Evolutionary conservation across 2,888 invertebrate species (phyloP).

Genomic region (Ectemnius continuus): DNA sequence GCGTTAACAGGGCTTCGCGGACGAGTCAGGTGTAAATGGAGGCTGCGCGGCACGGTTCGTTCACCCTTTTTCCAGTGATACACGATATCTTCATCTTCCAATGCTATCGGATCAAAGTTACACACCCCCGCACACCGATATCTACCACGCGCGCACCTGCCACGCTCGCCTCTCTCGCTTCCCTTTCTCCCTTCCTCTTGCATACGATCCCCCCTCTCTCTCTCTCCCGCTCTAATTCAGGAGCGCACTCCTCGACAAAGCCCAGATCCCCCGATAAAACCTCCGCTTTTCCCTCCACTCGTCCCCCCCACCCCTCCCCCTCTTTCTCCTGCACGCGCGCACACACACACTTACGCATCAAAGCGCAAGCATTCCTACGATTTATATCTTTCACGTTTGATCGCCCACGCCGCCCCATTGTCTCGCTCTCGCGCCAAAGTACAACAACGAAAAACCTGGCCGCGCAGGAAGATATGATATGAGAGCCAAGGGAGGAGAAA

Average conservation of each 20-base stretch:
- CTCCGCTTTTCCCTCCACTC: not conserved
- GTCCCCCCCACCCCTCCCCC: too few relatives aligned
- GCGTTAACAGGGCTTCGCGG: too few relatives aligned
- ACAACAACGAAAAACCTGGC: not conserved
- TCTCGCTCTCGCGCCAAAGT: slow-evolving; percentile 7
- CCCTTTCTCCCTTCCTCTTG: too few relatives aligned
- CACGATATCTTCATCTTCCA: too few relatives aligned
- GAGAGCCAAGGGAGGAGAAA: not conserved
- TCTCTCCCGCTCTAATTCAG: not conserved
- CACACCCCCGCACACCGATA: too few relatives aligned
- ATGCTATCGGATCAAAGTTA: too few relatives aligned
- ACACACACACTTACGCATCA: not conserved
- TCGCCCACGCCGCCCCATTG: not conserved
- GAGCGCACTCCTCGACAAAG: not conserved
- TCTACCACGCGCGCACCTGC: too few relatives aligned
- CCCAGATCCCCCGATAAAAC: not conserved
- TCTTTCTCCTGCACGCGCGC: not conserved
- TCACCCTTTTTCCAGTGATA: too few relatives aligned
- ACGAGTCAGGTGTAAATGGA: too few relatives aligned
- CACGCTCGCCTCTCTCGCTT: too few relatives aligned
- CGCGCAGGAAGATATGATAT: not conserved
- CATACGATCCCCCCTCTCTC: too few relatives aligned
- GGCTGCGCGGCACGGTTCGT: too few relatives aligned
- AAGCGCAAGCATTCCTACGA: not conserved
- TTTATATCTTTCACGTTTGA: slow-evolving; percentile 4